phyloP scores from a whole-genome alignment of 2,888 invertebrate species.

The Chaetogeoica ovagalla region DNA sequence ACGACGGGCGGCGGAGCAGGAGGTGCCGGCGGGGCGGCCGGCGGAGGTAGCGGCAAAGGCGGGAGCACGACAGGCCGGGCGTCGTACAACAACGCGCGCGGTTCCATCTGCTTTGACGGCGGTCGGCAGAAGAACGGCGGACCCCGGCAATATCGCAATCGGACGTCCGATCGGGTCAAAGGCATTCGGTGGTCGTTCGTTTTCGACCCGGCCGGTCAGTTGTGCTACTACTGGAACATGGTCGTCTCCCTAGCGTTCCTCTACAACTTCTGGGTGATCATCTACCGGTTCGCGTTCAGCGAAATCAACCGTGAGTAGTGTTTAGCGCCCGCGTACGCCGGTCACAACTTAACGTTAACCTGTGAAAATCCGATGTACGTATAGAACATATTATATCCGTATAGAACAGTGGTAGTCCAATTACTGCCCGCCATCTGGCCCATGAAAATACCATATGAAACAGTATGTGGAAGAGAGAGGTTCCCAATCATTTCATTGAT shows the following conservation, averaged over 20 bases:
- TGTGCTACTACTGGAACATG: conserved; percentile 97
- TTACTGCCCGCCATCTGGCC: no score
- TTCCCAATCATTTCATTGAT: no score
- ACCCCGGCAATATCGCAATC: conserved; percentile 52
- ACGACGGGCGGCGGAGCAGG: conserved; percentile 64
- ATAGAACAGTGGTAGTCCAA: no score
- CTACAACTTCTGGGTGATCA: conserved; percentile 97
- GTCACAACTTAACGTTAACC: no score
- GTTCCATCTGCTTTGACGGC: conserved; percentile 61
- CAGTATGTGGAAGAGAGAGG: no score
- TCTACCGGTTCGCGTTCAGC: conserved; percentile 98
- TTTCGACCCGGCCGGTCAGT: conserved; percentile 95
- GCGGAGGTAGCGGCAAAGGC: conserved; percentile 61
- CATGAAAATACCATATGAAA: no score
- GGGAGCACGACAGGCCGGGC: conserved; percentile 49
- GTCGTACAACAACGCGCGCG: conserved; percentile 61
- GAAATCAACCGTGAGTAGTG: conserved; percentile 84
- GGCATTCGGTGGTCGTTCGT: conserved; percentile 89
- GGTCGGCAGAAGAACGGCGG: conserved; percentile 46
- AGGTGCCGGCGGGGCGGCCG: conserved; percentile 63
- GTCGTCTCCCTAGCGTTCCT: conserved; percentile 93
- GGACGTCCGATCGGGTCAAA: conserved; percentile 49
- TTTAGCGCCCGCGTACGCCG: no score
- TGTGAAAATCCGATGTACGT: no score
- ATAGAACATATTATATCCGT: no score